Percentiles rank a stretch among this genome's conserved stretches.
Evolutionary conservation across 1,140 invertebrate genomes (phyloP).

Genomic region (Meloidogyne floridensis): DNA sequence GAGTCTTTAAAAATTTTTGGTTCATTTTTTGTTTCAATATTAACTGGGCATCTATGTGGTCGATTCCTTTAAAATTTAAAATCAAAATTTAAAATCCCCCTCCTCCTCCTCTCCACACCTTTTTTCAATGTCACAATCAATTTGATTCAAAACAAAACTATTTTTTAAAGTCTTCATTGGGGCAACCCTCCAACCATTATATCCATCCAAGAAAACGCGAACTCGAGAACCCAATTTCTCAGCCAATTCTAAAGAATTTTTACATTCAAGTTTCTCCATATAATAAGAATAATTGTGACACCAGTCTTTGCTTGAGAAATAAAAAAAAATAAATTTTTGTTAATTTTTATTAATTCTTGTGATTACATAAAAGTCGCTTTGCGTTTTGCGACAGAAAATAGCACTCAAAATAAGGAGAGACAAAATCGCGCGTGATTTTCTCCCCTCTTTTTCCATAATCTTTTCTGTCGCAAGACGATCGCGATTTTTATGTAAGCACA

Average conservation of each 20-base stretch:
- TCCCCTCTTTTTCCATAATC: no score
- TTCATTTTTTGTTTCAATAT: not conserved
- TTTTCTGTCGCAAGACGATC: no score
- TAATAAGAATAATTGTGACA: not conserved
- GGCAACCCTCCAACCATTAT: not conserved
- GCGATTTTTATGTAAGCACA: no score
- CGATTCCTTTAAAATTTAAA: not conserved
- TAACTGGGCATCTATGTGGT: not conserved
- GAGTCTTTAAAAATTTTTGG: no score
- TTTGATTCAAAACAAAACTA: not conserved
- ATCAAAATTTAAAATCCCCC: not conserved
- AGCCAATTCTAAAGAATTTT: not conserved
- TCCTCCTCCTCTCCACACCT: not conserved
- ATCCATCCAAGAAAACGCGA: not conserved
- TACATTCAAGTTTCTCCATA: not conserved
- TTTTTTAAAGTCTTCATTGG: not conserved
- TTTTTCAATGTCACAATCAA: not conserved
- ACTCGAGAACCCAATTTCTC: not conserved
- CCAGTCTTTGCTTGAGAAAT: not conserved
- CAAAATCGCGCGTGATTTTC: no score
- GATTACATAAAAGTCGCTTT: no score
- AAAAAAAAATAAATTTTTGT: not conserved
- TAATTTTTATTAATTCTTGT: no score
- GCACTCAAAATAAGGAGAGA: no score
- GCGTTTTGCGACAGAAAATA: no score